Evolutionary conservation across 2,797 vertebrate genomes (phyloP), one percentile per base, ranked within the genome.

Genomic region (Monodelphis domestica): DNA sequence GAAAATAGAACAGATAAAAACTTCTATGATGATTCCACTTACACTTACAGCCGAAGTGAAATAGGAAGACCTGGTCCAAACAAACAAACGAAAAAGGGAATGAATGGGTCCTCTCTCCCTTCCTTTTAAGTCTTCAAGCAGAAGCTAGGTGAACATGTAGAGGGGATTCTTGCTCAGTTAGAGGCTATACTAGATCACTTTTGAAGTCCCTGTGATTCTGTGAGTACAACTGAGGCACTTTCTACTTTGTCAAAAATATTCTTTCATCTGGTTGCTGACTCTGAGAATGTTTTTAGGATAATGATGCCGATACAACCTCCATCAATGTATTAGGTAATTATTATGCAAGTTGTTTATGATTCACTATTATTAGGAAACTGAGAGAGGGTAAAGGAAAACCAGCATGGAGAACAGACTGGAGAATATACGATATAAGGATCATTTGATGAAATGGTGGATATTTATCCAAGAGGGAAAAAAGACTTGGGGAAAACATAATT

Each of bases 331-430:
- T 50, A 57, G 52, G 63, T n/a, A 56, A 90, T 57, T 90, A 24
- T 17, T 95, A 51, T 12, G 38, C 21, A 89, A 57, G 45, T 17
- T 94, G 92, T 84, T 90, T 93, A 93, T 84, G 14, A 89, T 91
- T 15, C 94, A 54, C 6, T 95, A 30, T 92, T 50, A 84, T 10
- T 45, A 70, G 38, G 38, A 84, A 84, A 28, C 38, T 84, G 70
- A 84, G 9, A 3, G n/a, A 84, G 21, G 70, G 21, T 38, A 84
- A 84, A 45, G 38, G n/a, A n/a, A n/a, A n/a, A 45, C 21, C 7
- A 84, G 6, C 21, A 50, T 26, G 30, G 70, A 38, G 38, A 50
- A 84, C 24, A 84, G n/a, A 78, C 15, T 78, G 63, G 17, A 78
- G 21, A 84, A 26, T 84, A 84, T 50, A 12, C 38, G 50, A 45